Evolutionary conservation across 2,888 invertebrate genomes (phyloP).

Genomic region (Tupiocoris notatus): DNA sequence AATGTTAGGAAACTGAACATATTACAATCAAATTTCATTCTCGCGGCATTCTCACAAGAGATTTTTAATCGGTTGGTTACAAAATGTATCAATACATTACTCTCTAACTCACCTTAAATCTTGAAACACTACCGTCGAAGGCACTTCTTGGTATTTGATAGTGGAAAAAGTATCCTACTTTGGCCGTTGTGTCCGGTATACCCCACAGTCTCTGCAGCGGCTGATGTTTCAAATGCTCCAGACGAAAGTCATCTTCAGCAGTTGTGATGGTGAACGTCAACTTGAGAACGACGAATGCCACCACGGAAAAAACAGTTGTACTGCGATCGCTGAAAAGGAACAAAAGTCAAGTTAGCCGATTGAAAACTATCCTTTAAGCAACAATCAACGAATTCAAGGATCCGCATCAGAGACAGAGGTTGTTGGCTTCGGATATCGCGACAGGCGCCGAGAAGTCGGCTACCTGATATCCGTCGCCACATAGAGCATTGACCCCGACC

Average conservation of each 20-base stretch:
- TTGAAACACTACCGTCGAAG: conserved; percentile 65
- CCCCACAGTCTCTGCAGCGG: conserved; percentile 55
- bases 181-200: conserved; percentile 65
- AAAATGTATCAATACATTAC: background rate
- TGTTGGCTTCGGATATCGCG: no score
- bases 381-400: no score
- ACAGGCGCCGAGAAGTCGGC: no score
- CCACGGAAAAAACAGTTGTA: background rate
- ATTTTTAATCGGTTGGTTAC: no score
- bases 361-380: background rate
- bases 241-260: conserved; percentile 46
- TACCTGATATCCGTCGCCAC: no score
- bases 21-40: background rate
- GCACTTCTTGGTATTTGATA: conserved; percentile 70
- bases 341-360: background rate
- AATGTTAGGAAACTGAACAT: no score
- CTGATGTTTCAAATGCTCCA: conserved; percentile 45
- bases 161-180: conserved; percentile 70
- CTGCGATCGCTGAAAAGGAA: background rate
- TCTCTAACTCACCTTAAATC: conserved; percentile 64
- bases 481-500: no score
- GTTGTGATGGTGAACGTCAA: background rate
- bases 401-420: no score
- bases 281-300: background rate
- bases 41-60: no score